phyloP scores from a whole-genome alignment of 2,888 invertebrate species.

The Pomacea canaliculata region DNA sequence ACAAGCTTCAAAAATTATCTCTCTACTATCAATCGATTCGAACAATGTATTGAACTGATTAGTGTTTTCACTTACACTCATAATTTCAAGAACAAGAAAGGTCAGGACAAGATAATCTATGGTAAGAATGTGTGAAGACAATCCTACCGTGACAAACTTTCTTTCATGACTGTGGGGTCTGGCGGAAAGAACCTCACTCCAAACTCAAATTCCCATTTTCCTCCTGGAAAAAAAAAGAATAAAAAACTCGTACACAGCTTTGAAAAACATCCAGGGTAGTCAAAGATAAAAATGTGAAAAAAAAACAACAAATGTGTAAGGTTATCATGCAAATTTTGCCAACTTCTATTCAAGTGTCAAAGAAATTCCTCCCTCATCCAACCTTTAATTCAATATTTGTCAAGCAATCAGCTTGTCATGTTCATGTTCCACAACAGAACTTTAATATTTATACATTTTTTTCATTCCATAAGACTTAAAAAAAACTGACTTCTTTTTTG shows the following conservation, averaged over 20 bases:
- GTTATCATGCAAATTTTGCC: too few species aligned
- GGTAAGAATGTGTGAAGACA: neutral
- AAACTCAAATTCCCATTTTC: constrained; percentile 25
- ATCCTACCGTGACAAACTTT: constrained; percentile 16
- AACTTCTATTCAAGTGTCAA: too few species aligned
- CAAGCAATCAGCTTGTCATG: too few species aligned
- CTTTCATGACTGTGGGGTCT: constrained; percentile 21
- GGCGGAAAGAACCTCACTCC: constrained; percentile 23
- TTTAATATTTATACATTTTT: too few species aligned
- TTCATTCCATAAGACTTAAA: too few species aligned
- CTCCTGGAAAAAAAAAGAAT: constrained; percentile 2
- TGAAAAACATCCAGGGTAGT: too few species aligned
- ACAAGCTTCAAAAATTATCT: neutral
- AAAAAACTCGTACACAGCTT: too few species aligned
- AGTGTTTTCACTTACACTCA: neutral
- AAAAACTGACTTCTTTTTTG: constrained; percentile 33
- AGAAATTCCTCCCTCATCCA: too few species aligned
- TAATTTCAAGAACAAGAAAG: neutral
- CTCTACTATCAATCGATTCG: neutral
- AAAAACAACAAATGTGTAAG: too few species aligned
- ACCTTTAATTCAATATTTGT: too few species aligned
- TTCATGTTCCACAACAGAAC: too few species aligned
- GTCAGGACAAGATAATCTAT: neutral
- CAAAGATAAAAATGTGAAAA: too few species aligned
- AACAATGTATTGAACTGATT: neutral